Conservation (phyloP, 2,888 invertebrate species). For the Plagiodera versicolora region DNA sequence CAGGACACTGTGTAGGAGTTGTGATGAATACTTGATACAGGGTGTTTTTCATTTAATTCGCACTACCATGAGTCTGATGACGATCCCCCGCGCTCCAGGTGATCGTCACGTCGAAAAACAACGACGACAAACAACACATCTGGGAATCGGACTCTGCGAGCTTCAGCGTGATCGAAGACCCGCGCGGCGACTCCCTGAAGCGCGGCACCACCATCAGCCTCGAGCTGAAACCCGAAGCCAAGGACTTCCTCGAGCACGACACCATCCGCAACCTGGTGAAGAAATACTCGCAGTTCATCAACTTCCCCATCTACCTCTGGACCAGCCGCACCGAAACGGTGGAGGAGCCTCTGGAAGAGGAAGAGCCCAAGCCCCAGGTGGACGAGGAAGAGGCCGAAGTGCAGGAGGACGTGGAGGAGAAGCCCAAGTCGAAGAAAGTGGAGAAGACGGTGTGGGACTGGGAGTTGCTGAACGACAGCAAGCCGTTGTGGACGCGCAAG, state of each 20-base stretch:
- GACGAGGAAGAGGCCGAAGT: conserved; percentile 64
- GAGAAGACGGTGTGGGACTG: conserved; percentile 98
- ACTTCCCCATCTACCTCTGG: conserved; percentile 98
- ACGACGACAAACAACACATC: conserved; percentile 90
- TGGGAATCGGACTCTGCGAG: conserved; percentile 96
- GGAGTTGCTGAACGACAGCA: conserved; percentile 94
- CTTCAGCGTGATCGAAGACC: conserved; percentile 91
- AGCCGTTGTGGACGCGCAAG: conserved; percentile 98
- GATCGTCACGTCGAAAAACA: conserved; percentile 94
- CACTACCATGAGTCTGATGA: too few species aligned
- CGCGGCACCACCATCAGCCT: conserved; percentile 73
- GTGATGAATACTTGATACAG: too few species aligned
- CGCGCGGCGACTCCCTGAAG: conserved; percentile 86
- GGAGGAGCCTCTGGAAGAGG: conserved; percentile 63
- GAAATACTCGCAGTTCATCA: conserved; percentile 99
- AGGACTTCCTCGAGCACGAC: conserved; percentile 91
- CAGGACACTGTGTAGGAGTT: too few species aligned
- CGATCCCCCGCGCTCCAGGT: neutral
- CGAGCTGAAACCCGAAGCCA: conserved; percentile 94
- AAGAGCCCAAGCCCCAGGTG: conserved; percentile 59
- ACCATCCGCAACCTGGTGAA: conserved; percentile 88
- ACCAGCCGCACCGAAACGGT: conserved; percentile 71
- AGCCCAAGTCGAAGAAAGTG: conserved; percentile 76
- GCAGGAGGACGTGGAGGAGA: conserved; percentile 72
- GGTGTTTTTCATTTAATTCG: too few species aligned